Evolutionary conservation across 2,888 invertebrate genomes (phyloP).

Genomic region (Diplazon laetatorius): DNA sequence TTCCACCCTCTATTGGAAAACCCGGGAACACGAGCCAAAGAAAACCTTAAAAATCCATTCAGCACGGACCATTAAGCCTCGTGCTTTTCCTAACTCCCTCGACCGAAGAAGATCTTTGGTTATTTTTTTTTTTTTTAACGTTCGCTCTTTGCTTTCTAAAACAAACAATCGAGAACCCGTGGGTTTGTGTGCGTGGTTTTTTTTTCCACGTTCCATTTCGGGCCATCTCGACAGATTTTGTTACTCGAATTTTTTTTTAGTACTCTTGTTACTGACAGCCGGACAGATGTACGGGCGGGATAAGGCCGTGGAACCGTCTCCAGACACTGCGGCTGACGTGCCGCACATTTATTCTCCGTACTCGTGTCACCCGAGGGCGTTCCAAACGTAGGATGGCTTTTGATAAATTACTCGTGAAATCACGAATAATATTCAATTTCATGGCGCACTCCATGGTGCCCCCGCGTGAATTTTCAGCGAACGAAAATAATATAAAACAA

Average conservation of each 20-base stretch:
- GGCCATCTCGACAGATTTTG: conserved; percentile 59
- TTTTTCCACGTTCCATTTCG: conserved; percentile 42
- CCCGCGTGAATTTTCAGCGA: not conserved
- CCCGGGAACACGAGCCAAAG: conserved; percentile 65
- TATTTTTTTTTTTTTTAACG: conserved; percentile 27
- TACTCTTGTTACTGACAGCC: conserved; percentile 26
- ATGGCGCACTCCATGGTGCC: not conserved
- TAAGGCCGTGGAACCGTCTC: not conserved
- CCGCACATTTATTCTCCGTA: conserved; percentile 49
- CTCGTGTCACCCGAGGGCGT: not conserved
- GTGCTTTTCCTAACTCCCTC: conserved; percentile 54
- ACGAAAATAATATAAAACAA: not conserved
- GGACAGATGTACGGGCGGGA: conserved; percentile 33
- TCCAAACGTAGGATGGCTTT: not conserved
- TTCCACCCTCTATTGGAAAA: conserved; percentile 64
- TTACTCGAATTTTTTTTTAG: conserved; percentile 49
- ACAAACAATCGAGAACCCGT: conserved; percentile 54
- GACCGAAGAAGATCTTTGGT: conserved; percentile 55
- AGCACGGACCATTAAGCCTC: conserved; percentile 75
- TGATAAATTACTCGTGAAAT: not conserved
- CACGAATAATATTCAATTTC: not conserved
- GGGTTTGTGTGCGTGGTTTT: conserved; percentile 50
- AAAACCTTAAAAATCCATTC: conserved; percentile 78
- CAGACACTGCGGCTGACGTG: conserved; percentile 34
- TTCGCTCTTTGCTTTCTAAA: conserved; percentile 55